A percentile compares a stretch with the other conserved stretches of the same genome.
Conservation (phyloP, 1,140 invertebrate species). For the Conus ventricosus region DNA sequence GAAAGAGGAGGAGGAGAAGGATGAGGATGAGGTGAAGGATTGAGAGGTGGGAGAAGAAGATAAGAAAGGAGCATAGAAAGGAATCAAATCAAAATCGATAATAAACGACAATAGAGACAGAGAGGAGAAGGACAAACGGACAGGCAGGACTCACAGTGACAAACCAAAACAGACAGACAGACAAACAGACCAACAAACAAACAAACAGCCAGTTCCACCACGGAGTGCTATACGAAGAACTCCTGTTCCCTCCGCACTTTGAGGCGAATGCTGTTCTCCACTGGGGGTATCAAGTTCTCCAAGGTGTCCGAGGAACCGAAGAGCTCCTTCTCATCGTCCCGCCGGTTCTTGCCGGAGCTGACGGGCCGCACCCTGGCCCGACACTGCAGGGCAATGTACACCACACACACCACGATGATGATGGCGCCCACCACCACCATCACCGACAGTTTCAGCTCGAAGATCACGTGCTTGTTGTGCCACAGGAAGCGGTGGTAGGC, state of each 20-base stretch:
- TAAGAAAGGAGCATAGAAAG: neutral
- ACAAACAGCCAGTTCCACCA: neutral
- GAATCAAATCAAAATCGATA: too few species aligned
- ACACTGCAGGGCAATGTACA: constrained; percentile 54
- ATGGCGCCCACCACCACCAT: constrained; percentile 52
- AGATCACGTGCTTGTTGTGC: constrained; percentile 53
- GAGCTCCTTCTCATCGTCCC: constrained; percentile 37
- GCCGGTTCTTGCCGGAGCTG: neutral
- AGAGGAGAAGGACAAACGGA: neutral
- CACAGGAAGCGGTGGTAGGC: constrained; percentile 47
- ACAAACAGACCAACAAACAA: neutral
- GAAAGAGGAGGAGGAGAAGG: neutral
- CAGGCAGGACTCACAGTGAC: neutral
- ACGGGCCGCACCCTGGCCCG: neutral
- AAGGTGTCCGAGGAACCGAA: constrained; percentile 46
- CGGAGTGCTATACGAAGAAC: constrained; percentile 41
- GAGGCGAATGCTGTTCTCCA: constrained; percentile 38
- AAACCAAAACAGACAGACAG: neutral
- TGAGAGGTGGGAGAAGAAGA: neutral
- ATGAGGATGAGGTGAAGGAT: neutral
- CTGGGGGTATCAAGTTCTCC: constrained; percentile 41
- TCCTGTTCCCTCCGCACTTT: constrained; percentile 48
- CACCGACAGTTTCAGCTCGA: constrained; percentile 55
- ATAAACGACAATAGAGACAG: neutral
- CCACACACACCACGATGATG: constrained; percentile 48